These are phyloP conservation scores for Ceyx cyanopectus DNA, from an alignment of 2,113 vertebrate genomes.

Conservation along the genomic window DNA sequence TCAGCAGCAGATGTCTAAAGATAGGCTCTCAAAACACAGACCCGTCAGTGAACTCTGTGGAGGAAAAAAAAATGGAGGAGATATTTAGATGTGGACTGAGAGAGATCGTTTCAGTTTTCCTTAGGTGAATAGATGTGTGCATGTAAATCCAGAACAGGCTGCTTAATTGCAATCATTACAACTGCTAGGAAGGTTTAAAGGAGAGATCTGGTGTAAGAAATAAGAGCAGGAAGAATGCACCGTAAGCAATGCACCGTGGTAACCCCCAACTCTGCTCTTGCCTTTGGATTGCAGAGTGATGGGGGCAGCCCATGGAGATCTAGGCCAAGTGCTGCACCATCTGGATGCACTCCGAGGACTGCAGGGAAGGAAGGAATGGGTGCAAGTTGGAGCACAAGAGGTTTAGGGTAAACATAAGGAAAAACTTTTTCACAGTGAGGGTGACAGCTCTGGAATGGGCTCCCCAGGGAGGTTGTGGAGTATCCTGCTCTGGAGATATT, in stretches of 20 bases:
- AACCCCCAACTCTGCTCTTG: neutral
- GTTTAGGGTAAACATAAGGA: no score
- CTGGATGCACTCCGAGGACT: neutral
- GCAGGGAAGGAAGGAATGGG: neutral
- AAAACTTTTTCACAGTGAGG: no score
- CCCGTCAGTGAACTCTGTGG: neutral
- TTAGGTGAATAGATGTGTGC: neutral
- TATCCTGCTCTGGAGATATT: no score
- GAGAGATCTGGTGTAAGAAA: neutral
- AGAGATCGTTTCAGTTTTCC: neutral
- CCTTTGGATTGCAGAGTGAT: neutral
- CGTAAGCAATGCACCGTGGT: fast-evolving
- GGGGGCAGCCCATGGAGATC: neutral
- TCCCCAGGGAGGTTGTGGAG: no score
- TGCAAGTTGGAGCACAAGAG: no score
- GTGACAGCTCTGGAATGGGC: no score
- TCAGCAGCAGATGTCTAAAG: conserved; percentile 40
- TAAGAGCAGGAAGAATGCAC: neutral
- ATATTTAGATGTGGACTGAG: neutral
- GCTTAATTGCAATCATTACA: neutral
- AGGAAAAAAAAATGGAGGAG: neutral
- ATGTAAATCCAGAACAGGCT: neutral
- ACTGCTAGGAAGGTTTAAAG: neutral
- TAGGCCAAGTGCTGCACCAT: fast-evolving
- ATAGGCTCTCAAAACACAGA: neutral